These are phyloP conservation scores for Mobula birostris DNA, from an alignment of 2,113 vertebrate species.

Conservation along the genomic window DNA sequence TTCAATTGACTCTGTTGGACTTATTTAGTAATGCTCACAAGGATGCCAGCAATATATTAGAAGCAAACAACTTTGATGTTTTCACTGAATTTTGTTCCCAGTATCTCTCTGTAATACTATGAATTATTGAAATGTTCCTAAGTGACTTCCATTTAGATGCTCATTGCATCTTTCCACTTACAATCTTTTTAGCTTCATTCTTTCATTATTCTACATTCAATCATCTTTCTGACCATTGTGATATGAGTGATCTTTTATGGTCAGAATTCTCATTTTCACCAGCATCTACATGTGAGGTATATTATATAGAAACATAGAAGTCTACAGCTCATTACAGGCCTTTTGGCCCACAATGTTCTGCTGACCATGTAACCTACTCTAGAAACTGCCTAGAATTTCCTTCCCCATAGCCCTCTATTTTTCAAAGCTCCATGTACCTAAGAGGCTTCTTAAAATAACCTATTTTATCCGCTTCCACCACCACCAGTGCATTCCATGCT, in stretches of 20 bases:
- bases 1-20: neutral
- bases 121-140: neutral
- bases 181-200: neutral
- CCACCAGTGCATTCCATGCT: no score
- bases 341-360: no score
- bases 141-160: neutral
- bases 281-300: neutral
- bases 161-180: neutral
- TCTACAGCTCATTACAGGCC: no score
- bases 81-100: neutral
- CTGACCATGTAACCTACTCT: no score
- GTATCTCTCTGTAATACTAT: neutral
- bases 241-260: neutral
- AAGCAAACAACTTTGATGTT: neutral
- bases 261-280: neutral
- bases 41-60: neutral
- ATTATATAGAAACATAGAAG: neutral
- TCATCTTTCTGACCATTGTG: neutral
- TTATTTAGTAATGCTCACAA: neutral
- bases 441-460: no score
- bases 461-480: no score
- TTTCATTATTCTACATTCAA: neutral
- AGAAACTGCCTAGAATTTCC: no score
- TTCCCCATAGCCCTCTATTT: no score
- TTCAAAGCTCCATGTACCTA: no score